Conservation (phyloP, 1,140 invertebrate species). For the Penaeus chinensis region DNA sequence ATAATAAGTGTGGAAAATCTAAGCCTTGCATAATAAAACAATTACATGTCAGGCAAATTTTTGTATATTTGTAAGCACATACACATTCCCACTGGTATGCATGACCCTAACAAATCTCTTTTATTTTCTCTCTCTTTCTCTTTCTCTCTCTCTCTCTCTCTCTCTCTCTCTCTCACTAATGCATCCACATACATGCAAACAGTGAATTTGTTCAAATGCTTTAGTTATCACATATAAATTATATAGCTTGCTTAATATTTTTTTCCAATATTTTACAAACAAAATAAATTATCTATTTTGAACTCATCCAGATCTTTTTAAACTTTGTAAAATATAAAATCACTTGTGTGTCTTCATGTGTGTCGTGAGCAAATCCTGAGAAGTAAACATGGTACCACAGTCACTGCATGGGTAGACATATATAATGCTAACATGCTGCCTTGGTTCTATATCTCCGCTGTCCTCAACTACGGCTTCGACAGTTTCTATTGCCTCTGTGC, state of each 20-base stretch:
- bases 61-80: no score
- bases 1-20: no score
- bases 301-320: background rate
- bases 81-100: no score
- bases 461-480: constrained; percentile 29
- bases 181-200: background rate
- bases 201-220: background rate
- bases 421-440: constrained; percentile 32
- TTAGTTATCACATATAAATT: background rate
- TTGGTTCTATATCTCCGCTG: constrained; percentile 11
- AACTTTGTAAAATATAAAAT: background rate
- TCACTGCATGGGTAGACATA: constrained; percentile 29
- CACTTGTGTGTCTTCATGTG: constrained; percentile 12
- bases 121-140: no score
- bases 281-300: background rate
- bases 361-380: constrained; percentile 3
- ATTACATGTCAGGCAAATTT: no score
- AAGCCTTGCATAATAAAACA: no score
- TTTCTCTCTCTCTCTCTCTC: background rate
- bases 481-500: background rate
- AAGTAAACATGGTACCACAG: constrained; percentile 23
- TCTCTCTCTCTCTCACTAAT: background rate
- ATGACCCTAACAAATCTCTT: no score
- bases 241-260: background rate
- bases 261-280: background rate